Percentiles rank a stretch among this genome's conserved stretches.
Conservation (phyloP, 2,113 vertebrate species). For the Callipepla californica region DNA sequence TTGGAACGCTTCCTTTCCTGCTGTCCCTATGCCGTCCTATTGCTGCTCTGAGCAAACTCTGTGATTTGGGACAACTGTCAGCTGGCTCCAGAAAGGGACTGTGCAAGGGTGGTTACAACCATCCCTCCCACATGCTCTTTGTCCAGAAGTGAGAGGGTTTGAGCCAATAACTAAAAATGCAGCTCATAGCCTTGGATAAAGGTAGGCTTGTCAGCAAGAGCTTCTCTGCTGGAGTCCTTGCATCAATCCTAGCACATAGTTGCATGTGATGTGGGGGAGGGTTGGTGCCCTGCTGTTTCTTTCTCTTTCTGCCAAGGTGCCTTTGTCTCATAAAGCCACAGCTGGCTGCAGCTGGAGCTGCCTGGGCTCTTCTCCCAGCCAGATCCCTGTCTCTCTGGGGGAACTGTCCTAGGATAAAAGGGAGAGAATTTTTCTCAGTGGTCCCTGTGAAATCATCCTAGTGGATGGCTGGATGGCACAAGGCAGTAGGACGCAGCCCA, state of each 20-base stretch:
- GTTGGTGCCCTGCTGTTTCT: neutral
- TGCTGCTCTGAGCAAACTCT: neutral
- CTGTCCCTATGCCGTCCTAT: neutral
- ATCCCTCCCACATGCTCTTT: neutral
- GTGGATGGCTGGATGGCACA: neutral
- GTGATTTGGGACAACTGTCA: neutral
- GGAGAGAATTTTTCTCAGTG: neutral
- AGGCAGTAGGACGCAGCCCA: neutral
- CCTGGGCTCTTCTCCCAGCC: neutral
- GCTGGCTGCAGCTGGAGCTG: neutral
- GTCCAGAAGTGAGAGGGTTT: neutral
- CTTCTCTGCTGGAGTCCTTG: neutral
- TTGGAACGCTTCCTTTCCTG: neutral
- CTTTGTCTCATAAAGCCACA: neutral
- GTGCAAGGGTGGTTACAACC: neutral
- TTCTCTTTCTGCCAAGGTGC: neutral
- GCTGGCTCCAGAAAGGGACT: neutral
- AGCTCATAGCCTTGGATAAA: neutral
- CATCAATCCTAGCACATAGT: neutral
- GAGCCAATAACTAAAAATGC: slow-evolving; percentile 31
- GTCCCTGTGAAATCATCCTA: neutral
- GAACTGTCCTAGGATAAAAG: neutral
- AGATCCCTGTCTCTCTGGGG: neutral
- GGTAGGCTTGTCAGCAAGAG: neutral
- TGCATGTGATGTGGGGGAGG: neutral